Evolutionary conservation across 2,113 vertebrate genomes (phyloP).

Genomic region (Parus major): DNA sequence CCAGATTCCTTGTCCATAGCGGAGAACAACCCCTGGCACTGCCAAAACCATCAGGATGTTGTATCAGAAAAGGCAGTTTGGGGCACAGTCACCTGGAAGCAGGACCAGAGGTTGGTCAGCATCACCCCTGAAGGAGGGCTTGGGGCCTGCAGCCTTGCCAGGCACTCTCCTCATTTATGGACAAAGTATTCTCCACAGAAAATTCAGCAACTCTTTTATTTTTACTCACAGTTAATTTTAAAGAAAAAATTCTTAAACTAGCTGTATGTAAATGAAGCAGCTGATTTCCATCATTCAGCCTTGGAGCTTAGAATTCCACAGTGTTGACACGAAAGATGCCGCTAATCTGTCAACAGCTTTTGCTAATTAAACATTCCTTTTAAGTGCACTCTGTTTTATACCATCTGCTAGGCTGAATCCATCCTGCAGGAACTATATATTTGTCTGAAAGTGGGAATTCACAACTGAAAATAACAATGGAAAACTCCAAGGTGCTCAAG

Average conservation of each 20-base stretch:
- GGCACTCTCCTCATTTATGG: neutral
- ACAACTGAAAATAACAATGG: neutral
- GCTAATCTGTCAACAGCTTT: neutral
- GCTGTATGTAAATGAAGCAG: neutral
- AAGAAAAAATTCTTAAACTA: neutral
- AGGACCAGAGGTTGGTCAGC: fast-evolving
- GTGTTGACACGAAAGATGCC: neutral
- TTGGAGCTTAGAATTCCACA: neutral
- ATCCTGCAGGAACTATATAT: neutral
- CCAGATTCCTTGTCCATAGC: neutral
- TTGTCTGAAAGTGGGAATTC: neutral
- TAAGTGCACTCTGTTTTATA: neutral
- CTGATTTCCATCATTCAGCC: neutral
- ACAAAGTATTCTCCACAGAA: slow-evolving; percentile 19
- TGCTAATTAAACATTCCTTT: neutral
- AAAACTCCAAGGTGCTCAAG: neutral
- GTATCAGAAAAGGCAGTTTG: neutral
- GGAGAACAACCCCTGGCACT: neutral
- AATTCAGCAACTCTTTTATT: neutral
- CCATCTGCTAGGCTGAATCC: neutral
- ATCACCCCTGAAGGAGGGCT: neutral
- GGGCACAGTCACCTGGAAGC: neutral
- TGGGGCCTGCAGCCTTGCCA: neutral
- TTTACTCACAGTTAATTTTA: neutral
- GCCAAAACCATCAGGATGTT: fast-evolving